Percentiles rank a stretch among this genome's conserved stretches.
Conservation (phyloP, 2,888 invertebrate genomes). For the Coleophora deauratella region DNA sequence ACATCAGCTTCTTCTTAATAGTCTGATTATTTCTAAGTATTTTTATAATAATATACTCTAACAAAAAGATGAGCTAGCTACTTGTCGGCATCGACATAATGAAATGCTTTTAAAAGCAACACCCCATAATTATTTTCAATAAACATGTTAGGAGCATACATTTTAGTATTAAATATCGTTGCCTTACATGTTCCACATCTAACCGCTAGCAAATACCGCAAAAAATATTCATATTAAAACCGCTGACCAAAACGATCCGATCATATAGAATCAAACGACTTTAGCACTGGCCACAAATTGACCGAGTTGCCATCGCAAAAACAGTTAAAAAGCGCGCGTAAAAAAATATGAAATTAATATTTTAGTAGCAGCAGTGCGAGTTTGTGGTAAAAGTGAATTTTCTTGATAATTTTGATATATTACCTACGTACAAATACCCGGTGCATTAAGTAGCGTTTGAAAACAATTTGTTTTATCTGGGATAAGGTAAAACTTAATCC, state of each 20-base stretch:
- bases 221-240: conserved; percentile 21
- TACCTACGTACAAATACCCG: no score
- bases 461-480: no score
- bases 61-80: no score
- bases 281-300: conserved; percentile 29
- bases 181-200: conserved; percentile 7
- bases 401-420: no score
- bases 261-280: conserved; percentile 25
- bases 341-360: conserved; percentile 21
- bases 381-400: no score
- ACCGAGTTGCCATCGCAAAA: conserved; percentile 31
- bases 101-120: conserved; percentile 2
- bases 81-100: neutral
- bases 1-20: no score
- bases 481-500: no score
- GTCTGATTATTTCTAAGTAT: no score
- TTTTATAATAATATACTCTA: no score
- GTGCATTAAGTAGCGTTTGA: no score
- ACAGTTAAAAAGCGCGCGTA: conserved; percentile 20
- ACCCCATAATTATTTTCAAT: conserved; percentile 33
- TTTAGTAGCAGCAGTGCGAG: no score
- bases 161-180: conserved; percentile 9
- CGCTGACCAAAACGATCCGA: conserved; percentile 22
- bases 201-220: conserved; percentile 12
- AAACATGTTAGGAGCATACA: conserved; percentile 31